These are phyloP conservation scores for Ctenochaetus hawaiiensis DNA, from an alignment of 2,797 vertebrate genomes.

Conservation along the genomic window DNA sequence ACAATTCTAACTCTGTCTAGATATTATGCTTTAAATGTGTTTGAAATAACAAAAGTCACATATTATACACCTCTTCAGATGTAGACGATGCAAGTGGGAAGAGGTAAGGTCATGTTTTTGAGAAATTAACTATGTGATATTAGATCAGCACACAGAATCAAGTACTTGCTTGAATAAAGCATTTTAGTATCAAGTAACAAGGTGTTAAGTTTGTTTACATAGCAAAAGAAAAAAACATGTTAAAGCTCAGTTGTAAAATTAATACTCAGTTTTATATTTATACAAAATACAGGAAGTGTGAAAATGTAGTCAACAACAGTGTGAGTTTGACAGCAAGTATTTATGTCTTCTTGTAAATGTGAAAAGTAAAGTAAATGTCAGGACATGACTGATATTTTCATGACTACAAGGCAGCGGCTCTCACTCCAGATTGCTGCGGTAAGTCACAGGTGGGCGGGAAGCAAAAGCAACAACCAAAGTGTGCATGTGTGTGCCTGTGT, in stretches of 20 bases:
- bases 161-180: too few relatives aligned
- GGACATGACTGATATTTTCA: conserved; percentile 48
- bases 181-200: too few relatives aligned
- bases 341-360: conserved; percentile 14
- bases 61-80: too few relatives aligned
- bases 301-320: not conserved
- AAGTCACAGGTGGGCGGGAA: conserved; percentile 41
- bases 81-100: too few relatives aligned
- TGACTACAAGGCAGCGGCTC: conserved; percentile 35
- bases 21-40: too few relatives aligned
- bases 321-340: conserved; percentile 37
- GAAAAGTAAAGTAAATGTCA: conserved; percentile 54
- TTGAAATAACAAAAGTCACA: too few relatives aligned
- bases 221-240: not conserved
- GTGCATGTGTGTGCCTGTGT: conserved; percentile 4
- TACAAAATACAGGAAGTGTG: not conserved
- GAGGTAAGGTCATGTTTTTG: too few relatives aligned
- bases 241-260: not conserved
- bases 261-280: not conserved
- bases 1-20: too few relatives aligned
- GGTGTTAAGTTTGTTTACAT: too few relatives aligned
- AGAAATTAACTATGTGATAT: too few relatives aligned
- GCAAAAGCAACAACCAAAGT: conserved; percentile 18
- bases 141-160: too few relatives aligned
- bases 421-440: conserved; percentile 49